Base-by-base conservation (phyloP, 2,888 invertebrate species). In the Vanessa cardui region DNA sequence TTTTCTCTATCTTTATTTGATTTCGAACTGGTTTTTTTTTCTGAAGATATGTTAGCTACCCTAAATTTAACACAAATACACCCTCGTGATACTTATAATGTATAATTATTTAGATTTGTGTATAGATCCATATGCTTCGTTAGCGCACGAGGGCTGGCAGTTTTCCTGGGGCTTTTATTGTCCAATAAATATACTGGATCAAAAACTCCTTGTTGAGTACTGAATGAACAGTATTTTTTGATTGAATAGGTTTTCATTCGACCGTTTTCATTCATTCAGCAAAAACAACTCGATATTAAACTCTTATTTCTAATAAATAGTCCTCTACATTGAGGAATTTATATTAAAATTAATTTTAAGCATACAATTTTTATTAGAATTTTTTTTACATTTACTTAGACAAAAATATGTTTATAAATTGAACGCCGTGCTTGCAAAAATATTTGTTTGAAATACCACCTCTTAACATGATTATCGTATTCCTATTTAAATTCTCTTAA, bases 81-180 rank as follows among this genome's bases (percentile, higher is more conserved):
- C 39, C 60, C 46, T 39, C n/a, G 47, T 33, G 60, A 15, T 33
- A 46, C 46, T 61, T 58, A 47, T 66, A 61, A 66, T 61, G 45
- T 46, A 20, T 61, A 66, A 66, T 66, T 66, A 66, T 66, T 60
- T 50, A 66, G 54, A 66, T 61, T 61, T 56, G 8, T 52, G 15
- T 31, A 26, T 4, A 61, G 54, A 59, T n/a, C 12, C 47, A 45
- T 60, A 47, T 39, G 65, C 60, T 61, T 61, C 65, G 65, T 61
- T 66, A 61, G 65, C 12, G 26, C 16, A 16, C 52, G 20, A 21
- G 21, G 52, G 52, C 39, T 39, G 12, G 31, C 7, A 16, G n/a
- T 31, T 54, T 49, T 31, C 31, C 52, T 15, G 26, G 21, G 7
- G 2, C 16, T 50, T 50, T 50, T 26, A 54, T 54, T 54, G 31